These are phyloP conservation scores for Tupiocoris notatus DNA, from an alignment of 2,888 invertebrate genomes.

Conservation along the genomic window DNA sequence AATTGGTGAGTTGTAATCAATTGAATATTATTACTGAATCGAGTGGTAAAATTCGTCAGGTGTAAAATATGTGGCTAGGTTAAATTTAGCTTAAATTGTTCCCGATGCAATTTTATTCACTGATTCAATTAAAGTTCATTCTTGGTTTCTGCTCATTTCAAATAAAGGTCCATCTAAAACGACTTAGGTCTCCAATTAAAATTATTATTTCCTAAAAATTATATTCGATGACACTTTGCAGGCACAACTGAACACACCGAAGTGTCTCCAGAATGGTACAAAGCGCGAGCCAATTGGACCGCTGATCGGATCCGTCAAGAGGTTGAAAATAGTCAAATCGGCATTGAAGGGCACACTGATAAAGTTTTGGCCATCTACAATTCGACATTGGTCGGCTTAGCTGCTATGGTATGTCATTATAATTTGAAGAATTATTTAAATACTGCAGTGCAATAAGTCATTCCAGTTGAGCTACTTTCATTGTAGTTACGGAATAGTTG, in stretches of 20 bases:
- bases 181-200: too few species aligned
- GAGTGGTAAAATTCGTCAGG: too few species aligned
- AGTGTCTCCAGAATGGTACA: constrained; percentile 62
- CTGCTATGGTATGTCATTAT: constrained; percentile 61
- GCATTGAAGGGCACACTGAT: constrained; percentile 63
- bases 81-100: too few species aligned
- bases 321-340: constrained; percentile 61
- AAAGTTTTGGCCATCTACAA: constrained; percentile 67
- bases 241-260: constrained; percentile 63
- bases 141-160: too few species aligned
- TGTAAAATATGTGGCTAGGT: too few species aligned
- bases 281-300: constrained; percentile 66
- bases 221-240: constrained; percentile 28
- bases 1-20: constrained; percentile 7
- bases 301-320: constrained; percentile 64
- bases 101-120: too few species aligned
- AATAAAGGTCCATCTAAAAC: too few species aligned
- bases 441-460: not conserved
- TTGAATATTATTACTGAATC: not conserved
- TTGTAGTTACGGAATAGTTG: too few species aligned
- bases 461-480: too few species aligned
- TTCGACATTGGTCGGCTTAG: constrained; percentile 65
- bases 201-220: too few species aligned
- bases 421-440: not conserved
- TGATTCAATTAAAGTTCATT: too few species aligned